Base-by-base conservation (phyloP, 92 coral and sea anemone genomes). In the Heliopora coerulea region DNA sequence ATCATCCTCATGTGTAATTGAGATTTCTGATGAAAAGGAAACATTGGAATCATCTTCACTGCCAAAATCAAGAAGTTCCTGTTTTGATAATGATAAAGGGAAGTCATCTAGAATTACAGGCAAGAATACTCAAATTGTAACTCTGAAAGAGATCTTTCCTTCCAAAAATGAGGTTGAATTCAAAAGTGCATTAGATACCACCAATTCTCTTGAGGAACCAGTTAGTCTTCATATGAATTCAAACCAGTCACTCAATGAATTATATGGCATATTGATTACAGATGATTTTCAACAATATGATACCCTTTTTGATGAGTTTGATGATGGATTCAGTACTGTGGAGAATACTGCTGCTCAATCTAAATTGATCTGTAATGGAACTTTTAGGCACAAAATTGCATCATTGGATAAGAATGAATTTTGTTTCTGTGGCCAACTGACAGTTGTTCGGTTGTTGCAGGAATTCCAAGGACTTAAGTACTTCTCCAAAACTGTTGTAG, bases 401-500 rank as follows among this genome's bases (percentile, higher is more conserved):
- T 50, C 82, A 17, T 41, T 75, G 28, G 19, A 70, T 26, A 41
- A 70, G 42, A 54, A 70, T 23, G 67, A 57, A 56, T 54, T 35
- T 39, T 33, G 10, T 12, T 1, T 30, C 11, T 83, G 35, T 69
- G 83, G 83, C 23, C 32, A 59, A 20, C 20, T 68, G 15, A 78
- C 86, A 78, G 68, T 75, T 6, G 11, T 57, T 1, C 73, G 83
- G 15, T 19, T 83, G 14, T 11, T 83, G 25, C 83, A 83, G 68
- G 79, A 79, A 6, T 83, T 54, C 21, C 63, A 78, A 8, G 79
- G 87, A 13, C 83, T 74, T 17, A 68, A 78, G 33, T 83, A 73
- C 52, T 78, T 83, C 26, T 37, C 34, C 19, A 78, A 78, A 37
- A 13, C 80, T 73, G 80, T 62, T 23, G 74, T 49, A 1, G 84